Base-by-base conservation (phyloP, 2,113 vertebrate genomes). In the Larimichthys crocea region DNA sequence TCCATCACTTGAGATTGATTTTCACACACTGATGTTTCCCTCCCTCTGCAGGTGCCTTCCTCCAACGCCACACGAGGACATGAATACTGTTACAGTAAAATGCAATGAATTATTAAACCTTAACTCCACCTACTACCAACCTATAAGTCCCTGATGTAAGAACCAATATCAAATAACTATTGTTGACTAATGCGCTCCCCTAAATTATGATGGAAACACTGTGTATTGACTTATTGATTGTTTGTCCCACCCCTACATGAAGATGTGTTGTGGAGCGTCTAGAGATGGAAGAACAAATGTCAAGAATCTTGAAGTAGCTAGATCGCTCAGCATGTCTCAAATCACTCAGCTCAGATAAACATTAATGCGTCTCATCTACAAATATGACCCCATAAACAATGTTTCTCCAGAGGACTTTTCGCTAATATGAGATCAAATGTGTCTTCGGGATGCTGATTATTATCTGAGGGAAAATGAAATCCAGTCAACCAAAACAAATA, bases 1-100 rank as follows among this genome's bases (percentile, higher is more conserved):
- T 55, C 55, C 50, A 60, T 75, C 31, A 55, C 11, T 56, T 15
- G 55, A 53, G 26, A 29, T 67, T 61, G 22, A 67, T 46, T 74
- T 35, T 55, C 20, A 55, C 35, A 79, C 46, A 59, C 22, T 40
- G 10, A 42, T 40, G 42, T 80, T 85, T 80, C 26, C 82, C 76
- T 83, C 82, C 74, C 67, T 86, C 70, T 86, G 75, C 67, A 57
- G 50, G 42, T 82, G 16, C 17, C 72, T 57, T 42, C 35, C 74
- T 62, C 57, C 11, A 62, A 69, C 31, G 2, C 29, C 66, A 71
- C 78, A 79, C 20, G 20, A 83, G 77, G 44, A 82, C 86, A 81
- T 72, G 12, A 82, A 71, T 31, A 83, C 60, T 59, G 57, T 48
- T 63, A 64, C 19, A 46, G 14, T 62, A 56, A 61, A 12, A 67